Percentiles rank a stretch among this genome's conserved stretches.
Evolutionary conservation across 2,888 invertebrate genomes (phyloP).

Genomic region (Callimorpha dominula): DNA sequence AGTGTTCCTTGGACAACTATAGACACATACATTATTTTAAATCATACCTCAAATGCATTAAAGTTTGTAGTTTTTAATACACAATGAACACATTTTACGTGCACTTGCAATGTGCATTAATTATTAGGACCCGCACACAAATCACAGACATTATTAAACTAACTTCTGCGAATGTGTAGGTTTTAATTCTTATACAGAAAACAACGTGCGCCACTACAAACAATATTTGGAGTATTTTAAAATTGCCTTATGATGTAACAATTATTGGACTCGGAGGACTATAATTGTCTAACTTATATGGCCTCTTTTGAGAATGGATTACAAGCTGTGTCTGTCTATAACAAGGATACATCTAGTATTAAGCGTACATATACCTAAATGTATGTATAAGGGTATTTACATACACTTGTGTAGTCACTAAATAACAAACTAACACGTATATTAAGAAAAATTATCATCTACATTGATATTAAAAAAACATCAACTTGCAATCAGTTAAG

Average conservation of each 20-base stretch:
- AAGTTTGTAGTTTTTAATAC: background rate
- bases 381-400: conserved; percentile 71
- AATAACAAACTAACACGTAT: conserved; percentile 82
- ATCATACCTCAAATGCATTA: background rate
- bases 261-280: conserved; percentile 48
- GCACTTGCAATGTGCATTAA: too few relatives aligned
- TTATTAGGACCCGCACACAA: background rate
- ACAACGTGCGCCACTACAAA: conserved; percentile 24
- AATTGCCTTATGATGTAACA: conserved; percentile 10
- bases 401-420: conserved; percentile 78
- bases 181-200: background rate
- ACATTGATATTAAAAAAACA: conserved; percentile 49
- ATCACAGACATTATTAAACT: background rate
- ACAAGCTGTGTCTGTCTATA: conserved; percentile 55
- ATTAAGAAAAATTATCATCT: conserved; percentile 60
- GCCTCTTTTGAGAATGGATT: conserved; percentile 56
- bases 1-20: background rate
- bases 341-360: conserved; percentile 49
- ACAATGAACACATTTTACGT: too few relatives aligned
- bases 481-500: conserved; percentile 57
- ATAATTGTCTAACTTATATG: conserved; percentile 52
- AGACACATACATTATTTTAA: background rate
- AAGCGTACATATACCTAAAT: conserved; percentile 65
- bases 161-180: background rate
- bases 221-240: background rate